These are phyloP conservation scores for Volucella zonaria DNA, from an alignment of 2,888 invertebrate genomes.

Conservation along the genomic window DNA sequence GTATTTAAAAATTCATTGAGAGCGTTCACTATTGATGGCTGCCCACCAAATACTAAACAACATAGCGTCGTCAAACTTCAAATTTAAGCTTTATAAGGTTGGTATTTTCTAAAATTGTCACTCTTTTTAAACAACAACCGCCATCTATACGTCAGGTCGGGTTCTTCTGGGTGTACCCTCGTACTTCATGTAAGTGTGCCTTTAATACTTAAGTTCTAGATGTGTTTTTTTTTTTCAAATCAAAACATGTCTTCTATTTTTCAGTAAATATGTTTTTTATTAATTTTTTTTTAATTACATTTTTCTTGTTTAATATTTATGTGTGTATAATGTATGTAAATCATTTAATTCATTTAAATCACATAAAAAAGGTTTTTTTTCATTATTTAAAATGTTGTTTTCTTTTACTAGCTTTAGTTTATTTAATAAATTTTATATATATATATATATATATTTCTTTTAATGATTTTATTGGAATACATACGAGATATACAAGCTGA, in stretches of 20 bases:
- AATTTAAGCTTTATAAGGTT: too few relatives aligned
- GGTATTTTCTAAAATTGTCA: too few relatives aligned
- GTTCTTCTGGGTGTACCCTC: too few relatives aligned
- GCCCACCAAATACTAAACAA: too few relatives aligned
- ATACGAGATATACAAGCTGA: constrained; percentile 28
- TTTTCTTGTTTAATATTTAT: constrained; percentile 56
- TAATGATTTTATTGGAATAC: constrained; percentile 22
- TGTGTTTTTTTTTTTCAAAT: too few relatives aligned
- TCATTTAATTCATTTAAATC: constrained; percentile 58
- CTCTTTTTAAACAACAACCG: too few relatives aligned
- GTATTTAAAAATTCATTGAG: too few relatives aligned
- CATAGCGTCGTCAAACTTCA: too few relatives aligned
- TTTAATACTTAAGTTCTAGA: too few relatives aligned
- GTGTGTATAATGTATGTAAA: constrained; percentile 58
- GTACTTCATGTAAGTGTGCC: too few relatives aligned
- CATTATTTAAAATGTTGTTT: constrained; percentile 41
- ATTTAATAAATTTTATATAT: constrained; percentile 6
- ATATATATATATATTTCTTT: constrained; percentile 17
- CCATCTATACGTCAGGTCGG: too few relatives aligned
- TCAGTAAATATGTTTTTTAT: constrained; percentile 56
- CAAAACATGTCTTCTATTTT: constrained; percentile 15
- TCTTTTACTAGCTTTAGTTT: constrained; percentile 18
- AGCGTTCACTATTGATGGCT: too few relatives aligned
- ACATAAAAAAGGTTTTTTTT: constrained; percentile 60
- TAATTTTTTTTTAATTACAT: constrained; percentile 51